A percentile compares a stretch with the other conserved stretches of the same genome.
phyloP scores from a whole-genome alignment of 2,797 vertebrate genomes.

The Phyllotis vaccarum region DNA sequence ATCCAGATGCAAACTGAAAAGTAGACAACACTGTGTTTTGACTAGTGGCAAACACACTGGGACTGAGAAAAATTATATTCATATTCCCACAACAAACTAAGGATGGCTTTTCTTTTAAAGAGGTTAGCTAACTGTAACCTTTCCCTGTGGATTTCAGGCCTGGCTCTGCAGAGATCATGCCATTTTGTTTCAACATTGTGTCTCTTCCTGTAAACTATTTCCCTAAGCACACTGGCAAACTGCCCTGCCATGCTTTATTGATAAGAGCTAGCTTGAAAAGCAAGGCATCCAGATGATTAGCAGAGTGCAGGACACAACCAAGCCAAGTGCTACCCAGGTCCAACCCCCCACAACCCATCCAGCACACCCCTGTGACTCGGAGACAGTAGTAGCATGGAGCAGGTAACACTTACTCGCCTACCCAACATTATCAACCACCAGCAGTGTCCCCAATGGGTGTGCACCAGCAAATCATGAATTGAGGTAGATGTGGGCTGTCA shows the following conservation, averaged over 20 bases:
- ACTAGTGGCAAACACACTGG: constrained; percentile 63
- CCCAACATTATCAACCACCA: not conserved
- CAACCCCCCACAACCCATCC: not conserved
- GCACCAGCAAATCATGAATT: not conserved
- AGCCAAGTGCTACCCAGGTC: not conserved
- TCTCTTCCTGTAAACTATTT: constrained; percentile 71
- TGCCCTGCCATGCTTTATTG: constrained; percentile 63
- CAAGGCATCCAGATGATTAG: constrained; percentile 24
- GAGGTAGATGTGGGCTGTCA: rapidly evolving
- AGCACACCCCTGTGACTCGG: not conserved
- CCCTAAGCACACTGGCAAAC: constrained; percentile 62
- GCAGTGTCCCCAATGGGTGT: too few relatives aligned
- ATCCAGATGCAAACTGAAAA: constrained; percentile 52
- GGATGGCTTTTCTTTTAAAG: not conserved
- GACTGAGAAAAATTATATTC: constrained; percentile 55
- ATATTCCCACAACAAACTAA: constrained; percentile 47
- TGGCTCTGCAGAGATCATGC: constrained; percentile 53
- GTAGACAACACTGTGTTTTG: constrained; percentile 38
- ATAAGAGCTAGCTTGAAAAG: constrained; percentile 60
- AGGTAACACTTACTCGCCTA: not conserved
- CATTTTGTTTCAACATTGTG: constrained; percentile 18
- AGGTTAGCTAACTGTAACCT: constrained; percentile 46
- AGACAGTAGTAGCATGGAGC: not conserved
- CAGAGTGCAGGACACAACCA: not conserved
- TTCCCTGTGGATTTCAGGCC: constrained; percentile 54